Evolutionary conservation across 1,140 invertebrate species (phyloP), one percentile per base, ranked within the genome.

Genomic region (Diprion similis): DNA sequence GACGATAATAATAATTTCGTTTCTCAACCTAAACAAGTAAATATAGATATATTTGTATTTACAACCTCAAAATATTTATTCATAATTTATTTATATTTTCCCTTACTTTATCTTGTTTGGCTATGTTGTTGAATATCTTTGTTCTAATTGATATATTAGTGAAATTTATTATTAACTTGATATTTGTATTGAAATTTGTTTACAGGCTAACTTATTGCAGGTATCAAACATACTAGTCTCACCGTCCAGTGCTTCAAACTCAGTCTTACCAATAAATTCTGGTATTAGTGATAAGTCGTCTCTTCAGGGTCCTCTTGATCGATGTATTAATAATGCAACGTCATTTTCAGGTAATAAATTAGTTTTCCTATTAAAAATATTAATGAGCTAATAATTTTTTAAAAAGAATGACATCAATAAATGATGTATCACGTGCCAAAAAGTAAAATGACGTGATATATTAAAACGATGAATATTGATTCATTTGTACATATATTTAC

Each of bases 201-300:
- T n/a, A n/a, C n/a, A n/a, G n/a, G n/a, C n/a, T n/a, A n/a, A n/a
- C n/a, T n/a, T n/a, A n/a, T n/a, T n/a, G n/a, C n/a, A n/a, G n/a
- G n/a, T 18, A 47, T 59, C 15, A 4, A 71, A 24, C 0, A 0
- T 47, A 2, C n/a, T 48, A 47, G 24, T 24, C 51, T 10, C 9
- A 71, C n/a, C n/a, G n/a, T n/a, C n/a, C n/a, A 51, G n/a, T 48
- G 7, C 51, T 71, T 71, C 51, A n/a, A n/a, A n/a, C 46, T 71
- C 46, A 71, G n/a, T n/a, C n/a, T 71, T 47, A 71, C 13, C 24
- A 2, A 2, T 6, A 24, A 6, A 6, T 24, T 24, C 6, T 1
- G 24, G 47, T 72, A 1, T 19, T 11, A 68, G 8, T 68, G 18
- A 68, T 2, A n/a, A 13, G 9, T 9, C 66, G 1, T 1, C 9